These are phyloP conservation scores for Hippocampus comes DNA, from an alignment of 2,113 vertebrate genomes.

Conservation along the genomic window DNA sequence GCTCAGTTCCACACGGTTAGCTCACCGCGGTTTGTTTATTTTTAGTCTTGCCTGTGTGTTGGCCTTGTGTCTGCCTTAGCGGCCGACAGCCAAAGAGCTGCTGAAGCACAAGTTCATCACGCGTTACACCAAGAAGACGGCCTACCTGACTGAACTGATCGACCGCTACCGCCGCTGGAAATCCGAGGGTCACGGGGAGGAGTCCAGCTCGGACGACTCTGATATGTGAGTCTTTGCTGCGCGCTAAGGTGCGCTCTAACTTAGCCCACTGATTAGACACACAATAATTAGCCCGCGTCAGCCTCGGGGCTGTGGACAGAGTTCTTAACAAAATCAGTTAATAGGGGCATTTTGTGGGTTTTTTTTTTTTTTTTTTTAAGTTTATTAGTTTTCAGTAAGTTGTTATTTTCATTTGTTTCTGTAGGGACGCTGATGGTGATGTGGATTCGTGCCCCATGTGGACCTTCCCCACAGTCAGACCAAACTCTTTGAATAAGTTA, in stretches of 20 bases:
- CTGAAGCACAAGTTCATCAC: conserved; percentile 98
- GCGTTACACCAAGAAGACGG: conserved; percentile 97
- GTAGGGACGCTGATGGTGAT: conserved; percentile 86
- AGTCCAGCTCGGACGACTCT: conserved; percentile 94
- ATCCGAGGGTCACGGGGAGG: conserved; percentile 90
- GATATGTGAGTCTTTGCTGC: conserved; percentile 77
- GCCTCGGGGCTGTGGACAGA: background rate
- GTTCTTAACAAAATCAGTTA: background rate
- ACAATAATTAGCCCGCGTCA: background rate
- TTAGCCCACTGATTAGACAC: no score
- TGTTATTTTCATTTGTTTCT: background rate
- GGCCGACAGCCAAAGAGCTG: conserved; percentile 93
- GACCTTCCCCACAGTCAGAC: conserved; percentile 93
- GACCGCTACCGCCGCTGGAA: conserved; percentile 97
- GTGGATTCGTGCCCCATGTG: conserved; percentile 86
- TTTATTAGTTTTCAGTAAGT: background rate
- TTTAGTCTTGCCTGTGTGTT: background rate
- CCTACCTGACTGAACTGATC: conserved; percentile 90
- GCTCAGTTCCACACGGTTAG: background rate
- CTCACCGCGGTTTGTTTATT: background rate
- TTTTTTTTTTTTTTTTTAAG: no score
- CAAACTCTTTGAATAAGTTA: conserved; percentile 83
- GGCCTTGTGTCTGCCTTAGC: conserved; percentile 64
- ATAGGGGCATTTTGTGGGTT: background rate
- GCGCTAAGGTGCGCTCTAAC: background rate